phyloP scores from a whole-genome alignment of 1,140 invertebrate species.

The Cataglyphis hispanica region DNA sequence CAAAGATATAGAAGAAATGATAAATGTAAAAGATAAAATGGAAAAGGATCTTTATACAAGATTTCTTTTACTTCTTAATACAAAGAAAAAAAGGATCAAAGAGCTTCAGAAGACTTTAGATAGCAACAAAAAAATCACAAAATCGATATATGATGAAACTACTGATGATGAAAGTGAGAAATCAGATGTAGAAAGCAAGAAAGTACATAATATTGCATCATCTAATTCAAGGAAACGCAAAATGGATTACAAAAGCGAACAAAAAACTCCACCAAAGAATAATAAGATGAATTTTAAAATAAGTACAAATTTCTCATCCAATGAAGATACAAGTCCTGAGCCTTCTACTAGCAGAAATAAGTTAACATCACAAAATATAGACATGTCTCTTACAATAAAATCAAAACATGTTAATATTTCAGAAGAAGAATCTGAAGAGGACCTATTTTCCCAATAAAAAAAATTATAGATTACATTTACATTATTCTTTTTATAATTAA shows the following conservation, averaged over 20 bases:
- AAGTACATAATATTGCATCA: background rate
- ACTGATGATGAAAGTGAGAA: slow-evolving; percentile 72
- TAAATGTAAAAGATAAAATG: slow-evolving; percentile 62
- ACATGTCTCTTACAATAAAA: background rate
- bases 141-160: slow-evolving; percentile 55
- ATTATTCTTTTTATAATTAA: background rate
- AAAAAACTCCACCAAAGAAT: background rate
- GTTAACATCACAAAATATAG: background rate
- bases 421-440: slow-evolving; percentile 65
- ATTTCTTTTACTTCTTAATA: slow-evolving; percentile 73
- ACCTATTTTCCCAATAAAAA: slow-evolving; percentile 60
- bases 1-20: slow-evolving; percentile 54
- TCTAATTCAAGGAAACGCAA: slow-evolving; percentile 3
- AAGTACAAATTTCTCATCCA: background rate
- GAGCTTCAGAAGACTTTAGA: slow-evolving; percentile 61
- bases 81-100: slow-evolving; percentile 74
- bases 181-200: slow-evolving; percentile 47
- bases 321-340: slow-evolving; percentile 19
- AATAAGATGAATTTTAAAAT: background rate
- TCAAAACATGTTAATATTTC: slow-evolving; percentile 10
- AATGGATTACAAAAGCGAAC: background rate
- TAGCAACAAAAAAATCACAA: slow-evolving; percentile 10
- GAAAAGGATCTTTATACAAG: slow-evolving; percentile 70
- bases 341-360: slow-evolving; percentile 35
- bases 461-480: background rate